Conservation (phyloP, 2,888 invertebrate genomes). For the Vandiemenella viatica region DNA sequence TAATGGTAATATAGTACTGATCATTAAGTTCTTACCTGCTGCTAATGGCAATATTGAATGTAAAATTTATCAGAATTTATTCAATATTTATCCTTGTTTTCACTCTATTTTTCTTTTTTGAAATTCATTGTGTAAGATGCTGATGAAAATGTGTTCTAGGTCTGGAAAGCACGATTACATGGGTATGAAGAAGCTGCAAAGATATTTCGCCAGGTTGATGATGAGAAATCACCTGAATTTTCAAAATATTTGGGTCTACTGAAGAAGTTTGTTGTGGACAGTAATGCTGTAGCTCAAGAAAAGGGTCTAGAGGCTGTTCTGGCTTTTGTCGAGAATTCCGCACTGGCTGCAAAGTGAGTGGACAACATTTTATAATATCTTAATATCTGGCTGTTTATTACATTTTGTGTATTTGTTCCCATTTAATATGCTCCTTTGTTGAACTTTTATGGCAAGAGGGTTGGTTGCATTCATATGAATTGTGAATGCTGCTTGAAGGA, state of each 20-base stretch:
- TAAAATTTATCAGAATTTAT: not conserved
- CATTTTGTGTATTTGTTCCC: too few relatives aligned
- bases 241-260: conserved; percentile 77
- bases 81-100: not conserved
- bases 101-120: not conserved
- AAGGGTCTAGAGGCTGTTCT: conserved; percentile 86
- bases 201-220: conserved; percentile 70
- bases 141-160: conserved; percentile 27
- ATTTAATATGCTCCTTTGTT: too few relatives aligned
- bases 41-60: too few relatives aligned
- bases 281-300: conserved; percentile 90
- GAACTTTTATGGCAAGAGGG: too few relatives aligned
- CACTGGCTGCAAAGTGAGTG: conserved; percentile 59
- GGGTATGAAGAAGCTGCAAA: conserved; percentile 91
- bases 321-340: conserved; percentile 82
- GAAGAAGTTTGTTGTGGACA: conserved; percentile 88
- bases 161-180: conserved; percentile 88
- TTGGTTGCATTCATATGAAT: too few relatives aligned
- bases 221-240: conserved; percentile 90
- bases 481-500: too few relatives aligned
- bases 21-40: too few relatives aligned
- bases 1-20: too few relatives aligned
- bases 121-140: not conserved
- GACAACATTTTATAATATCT: not conserved
- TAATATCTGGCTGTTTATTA: too few relatives aligned